Base-by-base conservation (phyloP, 2,113 vertebrate genomes). In the Ceyx cyanopectus region DNA sequence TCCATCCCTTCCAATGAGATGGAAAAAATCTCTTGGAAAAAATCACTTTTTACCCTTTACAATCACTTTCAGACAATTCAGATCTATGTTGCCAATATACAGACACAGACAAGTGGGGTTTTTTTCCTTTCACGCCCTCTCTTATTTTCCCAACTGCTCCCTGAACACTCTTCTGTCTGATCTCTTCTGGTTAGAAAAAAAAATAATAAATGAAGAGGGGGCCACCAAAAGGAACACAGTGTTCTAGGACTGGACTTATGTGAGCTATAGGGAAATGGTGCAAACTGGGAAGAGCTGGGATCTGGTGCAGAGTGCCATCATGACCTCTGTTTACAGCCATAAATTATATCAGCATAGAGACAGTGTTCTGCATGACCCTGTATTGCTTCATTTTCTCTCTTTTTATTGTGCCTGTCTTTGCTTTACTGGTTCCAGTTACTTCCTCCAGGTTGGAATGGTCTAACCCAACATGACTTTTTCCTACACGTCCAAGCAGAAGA, bases 401-500 rank as follows among this genome's bases (percentile, higher is more conserved):
- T 81, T 76, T 30, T 40, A n/a, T 48, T 85, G 32, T 43, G 57
- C 22, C 27, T 76, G 61, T 57, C 77, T 89, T 68, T 32, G 2
- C 77, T 92, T 88, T 69, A 87, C 58, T 0, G 0, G 23, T 68
- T 69, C 63, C 24, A 54, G 48, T 60, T 81, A 61, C 32, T 76
- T 81, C 50, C 41, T 66, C 41, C 74, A 58, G 10, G 15, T 58
- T 34, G 51, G 48, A 93, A 86, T 9, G 10, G 91, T 93, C 90
- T 85, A 85, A 74, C 81, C 56, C 91, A 95, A 89, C 41, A 68
- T 1, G 3, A 50, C 68, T 46, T 61, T 87, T 41, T 89, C 70
- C 53, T 85, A 73, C 81, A 88, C 10, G 18, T 93, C 67, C 84
- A 86, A 94, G 90, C 69, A 90, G 74, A 92, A 93, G 77, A 94